Base-by-base conservation (phyloP, 2,797 vertebrate species). In the Glyptemys insculpta region DNA sequence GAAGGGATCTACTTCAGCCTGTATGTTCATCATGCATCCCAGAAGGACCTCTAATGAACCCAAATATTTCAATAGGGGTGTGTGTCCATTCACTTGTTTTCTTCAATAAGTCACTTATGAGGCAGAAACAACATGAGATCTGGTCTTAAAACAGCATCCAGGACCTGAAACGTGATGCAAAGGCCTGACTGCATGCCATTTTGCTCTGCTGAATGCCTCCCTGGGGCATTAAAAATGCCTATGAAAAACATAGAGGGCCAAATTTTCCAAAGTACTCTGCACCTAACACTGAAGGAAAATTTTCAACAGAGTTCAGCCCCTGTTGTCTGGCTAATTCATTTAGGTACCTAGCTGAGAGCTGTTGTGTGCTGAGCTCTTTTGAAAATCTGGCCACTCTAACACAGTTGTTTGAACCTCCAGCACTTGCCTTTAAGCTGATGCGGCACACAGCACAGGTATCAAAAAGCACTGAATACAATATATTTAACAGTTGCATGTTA, bases 1-100 rank as follows among this genome's bases (percentile, higher is more conserved):
- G 95, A 95, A 97, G 94, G 95, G 86, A 65, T 89, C 88, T 87
- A 82, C 90, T 89, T 94, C 76, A 68, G 84, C 85, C 93, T 84
- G 86, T 3, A 23, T 44, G 53, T 88, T 12, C 49, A 31, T 37
- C 49, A 5, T 85, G 56, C 57, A 87, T 79, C 88, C 44, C 81
- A 76, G 79, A 85, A 93, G 76, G 94, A 97, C 54, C 23, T 16
- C 8, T 57, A 56, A 50, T 62, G 84, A 95, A 0, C 0, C 4
- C 2, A 90, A 79, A 72, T 76, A 89, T 91, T 85, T 96, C 89
- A 31, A 62, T 89, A 76, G 81, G 56, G 84, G 31, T 5, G 1
- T 87, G 21, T 90, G 25, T 93, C 86, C 85, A 91, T 89, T 59
- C 25, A 1, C 65, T 31, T 1, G 16, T 76, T 96, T 94, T 78